Conservation (phyloP, 2,888 invertebrate genomes). For the Plagodis pulveraria region DNA sequence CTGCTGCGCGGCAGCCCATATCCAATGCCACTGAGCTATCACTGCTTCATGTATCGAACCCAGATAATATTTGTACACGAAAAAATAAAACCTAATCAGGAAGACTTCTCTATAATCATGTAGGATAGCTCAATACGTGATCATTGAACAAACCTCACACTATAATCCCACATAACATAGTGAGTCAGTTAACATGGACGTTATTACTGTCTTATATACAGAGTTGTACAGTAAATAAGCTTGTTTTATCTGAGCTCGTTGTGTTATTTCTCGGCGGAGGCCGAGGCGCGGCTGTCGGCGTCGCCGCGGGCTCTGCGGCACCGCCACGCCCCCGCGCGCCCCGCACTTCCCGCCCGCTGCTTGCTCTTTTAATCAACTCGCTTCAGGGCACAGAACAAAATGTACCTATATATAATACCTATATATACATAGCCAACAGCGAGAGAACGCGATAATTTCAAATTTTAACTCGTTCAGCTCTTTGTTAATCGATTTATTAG, state of each 20-base stretch:
- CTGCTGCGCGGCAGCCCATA: too few species aligned
- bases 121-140: too few species aligned
- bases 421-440: slow-evolving; percentile 40
- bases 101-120: too few species aligned
- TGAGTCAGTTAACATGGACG: slow-evolving; percentile 5
- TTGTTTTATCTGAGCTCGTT: slow-evolving; percentile 57
- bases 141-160: background rate
- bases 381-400: slow-evolving; percentile 52
- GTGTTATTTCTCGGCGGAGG: slow-evolving; percentile 53
- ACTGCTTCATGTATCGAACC: too few species aligned
- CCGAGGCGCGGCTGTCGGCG: slow-evolving; percentile 41
- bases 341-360: slow-evolving; percentile 34
- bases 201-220: slow-evolving; percentile 12
- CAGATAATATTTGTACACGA: too few species aligned
- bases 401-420: slow-evolving; percentile 8
- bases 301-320: slow-evolving; percentile 46
- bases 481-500: too few species aligned
- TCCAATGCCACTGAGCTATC: too few species aligned
- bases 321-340: slow-evolving; percentile 32
- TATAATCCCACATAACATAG: background rate
- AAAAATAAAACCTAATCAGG: too few species aligned
- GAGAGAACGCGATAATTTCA: background rate
- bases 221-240: slow-evolving; percentile 43
- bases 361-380: slow-evolving; percentile 62
- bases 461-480: too few species aligned